Conservation (phyloP, 1,140 invertebrate genomes). For the Heliconius himera region DNA sequence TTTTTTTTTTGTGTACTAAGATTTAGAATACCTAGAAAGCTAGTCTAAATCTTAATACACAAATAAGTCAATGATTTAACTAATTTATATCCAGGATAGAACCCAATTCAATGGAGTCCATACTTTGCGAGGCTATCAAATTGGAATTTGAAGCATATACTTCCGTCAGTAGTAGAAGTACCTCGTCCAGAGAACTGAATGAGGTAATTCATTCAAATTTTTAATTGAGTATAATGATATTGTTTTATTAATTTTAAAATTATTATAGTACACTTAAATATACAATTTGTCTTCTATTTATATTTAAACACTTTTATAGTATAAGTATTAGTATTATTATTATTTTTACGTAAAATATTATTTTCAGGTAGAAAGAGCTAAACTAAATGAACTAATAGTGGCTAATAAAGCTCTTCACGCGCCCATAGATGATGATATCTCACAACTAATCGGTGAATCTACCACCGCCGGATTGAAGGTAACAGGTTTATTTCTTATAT, state of each 20-base stretch:
- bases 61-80: no score
- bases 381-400: slow-evolving; percentile 91
- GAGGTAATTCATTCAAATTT: slow-evolving; percentile 78
- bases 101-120: slow-evolving; percentile 89
- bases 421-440: slow-evolving; percentile 90
- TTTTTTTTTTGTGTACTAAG: no score
- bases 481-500: not conserved
- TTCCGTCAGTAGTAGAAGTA: slow-evolving; percentile 82
- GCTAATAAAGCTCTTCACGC: slow-evolving; percentile 91
- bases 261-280: no score
- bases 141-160: slow-evolving; percentile 89
- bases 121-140: slow-evolving; percentile 91
- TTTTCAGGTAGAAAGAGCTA: slow-evolving; percentile 85
- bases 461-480: slow-evolving; percentile 52
- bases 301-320: no score
- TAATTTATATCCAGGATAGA: slow-evolving; percentile 67
- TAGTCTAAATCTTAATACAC: no score
- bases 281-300: no score
- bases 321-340: no score
- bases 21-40: no score
- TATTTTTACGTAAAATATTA: not conserved
- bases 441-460: slow-evolving; percentile 82
- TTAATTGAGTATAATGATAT: no score
- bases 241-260: no score
- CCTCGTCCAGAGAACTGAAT: slow-evolving; percentile 87